Conservation (phyloP, 2,113 vertebrate genomes). For the Bos taurus region DNA sequence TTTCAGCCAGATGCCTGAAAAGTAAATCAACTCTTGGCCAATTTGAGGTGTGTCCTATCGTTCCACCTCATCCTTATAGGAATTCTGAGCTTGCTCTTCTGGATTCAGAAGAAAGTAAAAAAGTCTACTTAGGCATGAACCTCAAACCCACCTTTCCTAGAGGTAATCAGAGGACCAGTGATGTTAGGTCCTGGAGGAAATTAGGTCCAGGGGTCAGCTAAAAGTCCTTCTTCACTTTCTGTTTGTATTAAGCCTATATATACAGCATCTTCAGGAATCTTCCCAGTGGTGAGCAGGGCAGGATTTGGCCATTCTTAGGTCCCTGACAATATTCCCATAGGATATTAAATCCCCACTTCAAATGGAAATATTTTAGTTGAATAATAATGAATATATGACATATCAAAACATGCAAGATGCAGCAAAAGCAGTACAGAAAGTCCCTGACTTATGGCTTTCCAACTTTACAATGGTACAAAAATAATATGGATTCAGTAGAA, state of each 20-base stretch:
- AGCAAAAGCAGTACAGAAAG: not conserved
- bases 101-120: too few species aligned
- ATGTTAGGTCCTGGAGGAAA: not conserved
- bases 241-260: not conserved
- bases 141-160: not conserved
- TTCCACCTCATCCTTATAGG: not conserved
- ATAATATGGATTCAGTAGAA: not conserved
- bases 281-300: not conserved
- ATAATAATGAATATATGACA: not conserved
- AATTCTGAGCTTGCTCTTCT: not conserved
- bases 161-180: not conserved
- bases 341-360: not conserved
- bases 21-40: too few species aligned
- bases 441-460: not conserved
- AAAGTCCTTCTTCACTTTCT: not conserved
- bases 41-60: not conserved
- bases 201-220: too few species aligned
- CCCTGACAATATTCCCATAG: not conserved
- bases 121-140: too few species aligned
- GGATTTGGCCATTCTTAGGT: not conserved
- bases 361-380: not conserved
- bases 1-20: too few species aligned
- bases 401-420: not conserved
- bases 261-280: not conserved
- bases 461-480: not conserved